Conservation (phyloP, 1,140 invertebrate species). For the Mya arenaria region DNA sequence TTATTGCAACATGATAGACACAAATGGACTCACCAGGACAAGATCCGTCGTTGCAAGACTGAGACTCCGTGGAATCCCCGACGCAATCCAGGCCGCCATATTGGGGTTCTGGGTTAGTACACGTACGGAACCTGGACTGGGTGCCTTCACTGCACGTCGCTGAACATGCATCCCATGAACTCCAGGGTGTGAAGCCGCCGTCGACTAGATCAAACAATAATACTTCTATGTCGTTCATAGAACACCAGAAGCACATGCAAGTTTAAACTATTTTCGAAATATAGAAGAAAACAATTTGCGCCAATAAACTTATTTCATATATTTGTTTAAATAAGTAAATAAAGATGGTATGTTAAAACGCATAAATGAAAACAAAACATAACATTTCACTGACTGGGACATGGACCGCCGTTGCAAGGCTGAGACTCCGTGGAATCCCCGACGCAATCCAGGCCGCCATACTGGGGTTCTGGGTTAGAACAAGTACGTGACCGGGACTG, state of each 20-base stretch:
- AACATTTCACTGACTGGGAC: not conserved
- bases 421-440: conserved; percentile 43
- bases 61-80: not conserved
- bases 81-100: conserved; percentile 63
- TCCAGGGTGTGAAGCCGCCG: conserved; percentile 24
- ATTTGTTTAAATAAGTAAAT: too few relatives aligned
- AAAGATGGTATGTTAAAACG: too few relatives aligned
- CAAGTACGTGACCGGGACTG: conserved; percentile 55
- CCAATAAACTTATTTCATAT: too few relatives aligned
- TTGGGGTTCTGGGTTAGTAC: conserved; percentile 74
- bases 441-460: conserved; percentile 57
- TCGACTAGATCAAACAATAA: too few relatives aligned
- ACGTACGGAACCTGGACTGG: not conserved
- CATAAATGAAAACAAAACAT: too few relatives aligned
- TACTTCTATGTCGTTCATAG: conserved; percentile 69
- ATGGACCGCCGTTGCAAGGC: conserved; percentile 27
- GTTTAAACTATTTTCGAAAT: too few relatives aligned
- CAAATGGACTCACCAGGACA: conserved; percentile 5
- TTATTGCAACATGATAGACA: too few relatives aligned
- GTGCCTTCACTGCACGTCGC: conserved; percentile 21
- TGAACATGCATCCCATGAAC: conserved; percentile 14
- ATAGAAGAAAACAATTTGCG: too few relatives aligned
- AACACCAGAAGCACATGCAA: conserved; percentile 65
- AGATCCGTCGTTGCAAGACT: not conserved
- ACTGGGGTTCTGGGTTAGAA: conserved; percentile 62